Evolutionary conservation across 2,888 invertebrate species (phyloP).

Genomic region (Netelia virgata): DNA sequence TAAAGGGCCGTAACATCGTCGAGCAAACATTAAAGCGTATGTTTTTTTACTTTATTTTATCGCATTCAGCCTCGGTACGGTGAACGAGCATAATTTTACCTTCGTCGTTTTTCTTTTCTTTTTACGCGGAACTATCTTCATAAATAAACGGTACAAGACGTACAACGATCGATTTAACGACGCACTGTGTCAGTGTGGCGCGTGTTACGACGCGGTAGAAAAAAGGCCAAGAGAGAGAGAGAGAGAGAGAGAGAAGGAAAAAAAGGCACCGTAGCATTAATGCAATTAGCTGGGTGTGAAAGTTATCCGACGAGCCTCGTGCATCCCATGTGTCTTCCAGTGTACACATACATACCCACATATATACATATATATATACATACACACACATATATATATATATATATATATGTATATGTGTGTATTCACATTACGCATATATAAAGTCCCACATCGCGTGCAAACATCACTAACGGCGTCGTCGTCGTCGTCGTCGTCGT

Average conservation of each 20-base stretch:
- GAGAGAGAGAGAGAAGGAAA: slow-evolving; percentile 34
- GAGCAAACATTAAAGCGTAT: not conserved
- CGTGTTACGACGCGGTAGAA: not conserved
- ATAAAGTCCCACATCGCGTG: slow-evolving; percentile 60
- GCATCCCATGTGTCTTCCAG: slow-evolving; percentile 3
- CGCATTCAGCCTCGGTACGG: not conserved
- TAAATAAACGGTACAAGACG: not conserved
- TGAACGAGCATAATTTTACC: not conserved
- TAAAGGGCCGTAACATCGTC: not conserved
- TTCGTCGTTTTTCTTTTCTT: too few species aligned
- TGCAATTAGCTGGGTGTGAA: slow-evolving; percentile 71
- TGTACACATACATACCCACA: too few species aligned
- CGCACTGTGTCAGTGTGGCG: slow-evolving; percentile 7
- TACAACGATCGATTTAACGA: slow-evolving; percentile 15
- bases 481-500: slow-evolving; percentile 23
- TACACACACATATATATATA: too few species aligned
- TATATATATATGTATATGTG: slow-evolving; percentile 29
- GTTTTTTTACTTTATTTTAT: not conserved
- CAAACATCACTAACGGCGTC: slow-evolving; percentile 65
- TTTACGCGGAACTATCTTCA: too few species aligned
- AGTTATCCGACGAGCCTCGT: slow-evolving; percentile 45
- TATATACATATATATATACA: too few species aligned
- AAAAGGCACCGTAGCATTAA: slow-evolving; percentile 54
- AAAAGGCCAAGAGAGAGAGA: not conserved
- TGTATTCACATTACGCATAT: not conserved